Base-by-base conservation (phyloP, 2,797 vertebrate genomes). In the Pempheris klunzingeri region DNA sequence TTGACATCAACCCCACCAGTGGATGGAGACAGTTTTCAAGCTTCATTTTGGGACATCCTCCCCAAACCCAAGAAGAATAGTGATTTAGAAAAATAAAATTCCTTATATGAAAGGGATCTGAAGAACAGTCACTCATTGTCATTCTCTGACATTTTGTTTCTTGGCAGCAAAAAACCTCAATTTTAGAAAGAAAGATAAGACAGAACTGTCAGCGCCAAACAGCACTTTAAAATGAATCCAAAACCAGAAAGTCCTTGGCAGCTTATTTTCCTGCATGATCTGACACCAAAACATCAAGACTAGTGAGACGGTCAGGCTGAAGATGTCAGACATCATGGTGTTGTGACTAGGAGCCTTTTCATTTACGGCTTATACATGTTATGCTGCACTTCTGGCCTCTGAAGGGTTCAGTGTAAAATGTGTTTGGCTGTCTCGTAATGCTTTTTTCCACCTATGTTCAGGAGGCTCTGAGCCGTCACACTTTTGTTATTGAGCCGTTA, bases 401-500 rank as follows among this genome's bases (percentile, higher is more conserved):
- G 0, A 53, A 54, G 44, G 38, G 2, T 62, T 70, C 0, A 11
- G 39, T 17, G 7, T 75, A 41, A 54, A 63, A 80, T 30, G 68
- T n/a, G 54, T 78, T 67, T 36, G 18, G 46, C 43, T 34, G 28
- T 54, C 36, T 39, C 46, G 24, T 55, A 22, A 47, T 81, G 53
- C 9, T 28, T 50, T 50, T 34, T 36, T 34, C 30, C n/a, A n/a
- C n/a, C 18, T 53, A 50, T 41, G 0, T 74, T 74, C 44, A 63
- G 70, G 32, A 72, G 38, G 71, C 65, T 4, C 58, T 36, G 74
- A 74, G 61, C 69, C 0, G 30, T 54, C 70, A 71, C 55, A 18
- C 34, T 74, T 54, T 50, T 62, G 43, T 66, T 76, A 67, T 26
- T 36, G 54, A 78, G 82, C 61, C 71, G 61, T 32, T 78, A 54